Evolutionary conservation across 1,140 invertebrate genomes (phyloP), one percentile per base, ranked within the genome.

Genomic region (Sweltsa coloradensis): DNA sequence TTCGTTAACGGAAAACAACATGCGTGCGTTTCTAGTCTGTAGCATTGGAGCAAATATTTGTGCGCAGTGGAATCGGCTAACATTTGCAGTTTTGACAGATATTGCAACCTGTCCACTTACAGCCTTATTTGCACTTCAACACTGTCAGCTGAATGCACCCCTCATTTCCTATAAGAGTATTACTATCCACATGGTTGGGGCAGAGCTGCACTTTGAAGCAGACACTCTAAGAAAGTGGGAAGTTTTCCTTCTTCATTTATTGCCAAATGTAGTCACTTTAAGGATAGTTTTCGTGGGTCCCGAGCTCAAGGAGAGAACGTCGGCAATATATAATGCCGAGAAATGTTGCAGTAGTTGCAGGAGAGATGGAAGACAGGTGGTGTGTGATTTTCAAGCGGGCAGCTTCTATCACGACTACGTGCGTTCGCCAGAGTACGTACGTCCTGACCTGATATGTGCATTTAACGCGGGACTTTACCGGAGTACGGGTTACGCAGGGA

Each of bases 381-480:
- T 61, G 2, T 68, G 78, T 48, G 63, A 64, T 13, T 78, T 79
- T 52, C 63, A 73, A 47, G 66, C 71, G 2, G 67, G 64, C 41
- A 65, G 62, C 36, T 61, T 75, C 0, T 85, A 82, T 56, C 74
- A 81, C 41, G 67, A 81, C 5, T 74, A 76, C 47, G 65, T 60
- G 29, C 52, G 54, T 1, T 60, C 58, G 6, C 43, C 61, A n/a
- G 58, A 61, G 9, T 76, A 69, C 42, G 53, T 58, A 0, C 55
- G 60, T 18, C 76, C 79, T 2, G 69, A 78, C 57, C 57, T 83
- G 9, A 67, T 58, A 23, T 82, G 79, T 54, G 72, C 79, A 5
- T 84, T 83, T 54, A 85, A 85, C 55, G 73, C 78, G 6, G 79
- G 78, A 25, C 65, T 85, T 0, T 77, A 83, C 53, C 66, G 81